Percentiles rank a stretch among this genome's conserved stretches.
Conservation (phyloP, 2,113 vertebrate species). For the Grallaria varia region DNA sequence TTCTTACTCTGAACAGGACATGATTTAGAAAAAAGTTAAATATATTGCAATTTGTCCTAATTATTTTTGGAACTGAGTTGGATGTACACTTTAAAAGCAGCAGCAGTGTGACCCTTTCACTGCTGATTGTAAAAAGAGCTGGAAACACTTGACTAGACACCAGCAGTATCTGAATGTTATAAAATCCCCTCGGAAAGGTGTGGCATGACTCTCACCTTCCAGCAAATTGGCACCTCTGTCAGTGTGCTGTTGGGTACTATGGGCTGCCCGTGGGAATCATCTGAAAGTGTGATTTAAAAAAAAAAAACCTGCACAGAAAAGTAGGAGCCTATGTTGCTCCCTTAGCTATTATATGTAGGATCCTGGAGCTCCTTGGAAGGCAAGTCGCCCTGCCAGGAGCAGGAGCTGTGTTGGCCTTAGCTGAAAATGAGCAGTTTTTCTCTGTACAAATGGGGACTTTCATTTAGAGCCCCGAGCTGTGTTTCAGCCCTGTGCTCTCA, state of each 20-base stretch:
- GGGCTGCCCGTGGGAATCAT: background rate
- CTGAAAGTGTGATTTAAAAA: background rate
- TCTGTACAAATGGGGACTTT: background rate
- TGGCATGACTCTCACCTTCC: background rate
- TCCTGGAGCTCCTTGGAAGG: background rate
- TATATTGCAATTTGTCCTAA: background rate
- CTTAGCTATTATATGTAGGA: background rate
- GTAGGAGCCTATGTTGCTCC: background rate
- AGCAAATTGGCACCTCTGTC: background rate
- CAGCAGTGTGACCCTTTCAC: background rate
- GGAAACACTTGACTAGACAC: background rate
- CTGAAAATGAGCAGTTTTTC: background rate
- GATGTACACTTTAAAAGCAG: background rate
- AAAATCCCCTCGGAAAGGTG: background rate
- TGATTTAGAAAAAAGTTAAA: background rate
- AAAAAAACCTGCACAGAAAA: background rate
- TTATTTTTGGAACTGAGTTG: background rate
- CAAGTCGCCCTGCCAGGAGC: background rate
- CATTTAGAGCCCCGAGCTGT: background rate
- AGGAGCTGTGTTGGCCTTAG: background rate
- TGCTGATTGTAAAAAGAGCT: background rate
- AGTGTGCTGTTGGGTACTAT: background rate
- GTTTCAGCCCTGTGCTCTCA: background rate
- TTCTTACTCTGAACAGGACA: background rate
- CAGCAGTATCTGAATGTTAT: background rate